A percentile compares a stretch with the other conserved stretches of the same genome.
phyloP scores from a whole-genome alignment of 2,888 invertebrate species.

The Cephalotes varians region DNA sequence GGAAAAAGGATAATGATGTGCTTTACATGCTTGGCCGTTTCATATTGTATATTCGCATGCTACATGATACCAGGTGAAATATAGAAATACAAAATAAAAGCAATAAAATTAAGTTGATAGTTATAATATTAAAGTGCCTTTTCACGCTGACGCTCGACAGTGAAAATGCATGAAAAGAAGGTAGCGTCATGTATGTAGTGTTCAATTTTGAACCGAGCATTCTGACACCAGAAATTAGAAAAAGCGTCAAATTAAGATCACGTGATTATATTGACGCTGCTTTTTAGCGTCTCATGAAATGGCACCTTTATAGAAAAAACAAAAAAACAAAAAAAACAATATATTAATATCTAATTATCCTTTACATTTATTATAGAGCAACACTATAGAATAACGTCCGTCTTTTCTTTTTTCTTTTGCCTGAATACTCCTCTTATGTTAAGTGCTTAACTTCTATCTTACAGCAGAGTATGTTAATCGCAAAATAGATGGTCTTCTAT shows the following conservation, averaged over 20 bases:
- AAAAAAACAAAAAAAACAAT: conserved; percentile 38
- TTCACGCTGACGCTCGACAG: no score
- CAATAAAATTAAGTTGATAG: conserved; percentile 41
- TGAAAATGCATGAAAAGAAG: no score
- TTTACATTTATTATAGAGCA: conserved; percentile 71
- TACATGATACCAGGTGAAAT: conserved; percentile 31
- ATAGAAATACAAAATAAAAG: conserved; percentile 50
- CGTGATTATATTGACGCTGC: no score
- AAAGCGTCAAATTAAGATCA: no score
- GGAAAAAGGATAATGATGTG: conserved; percentile 40
- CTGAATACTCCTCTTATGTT: conserved; percentile 71
- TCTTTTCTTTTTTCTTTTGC: neutral
- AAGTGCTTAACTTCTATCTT: conserved; percentile 82
- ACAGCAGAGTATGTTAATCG: conserved; percentile 76
- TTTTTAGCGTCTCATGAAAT: no score
- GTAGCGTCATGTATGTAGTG: no score
- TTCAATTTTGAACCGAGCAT: no score
- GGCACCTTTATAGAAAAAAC: no score
- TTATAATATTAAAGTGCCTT: conserved; percentile 5
- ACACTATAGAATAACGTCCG: conserved; percentile 64
- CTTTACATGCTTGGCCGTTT: conserved; percentile 63
- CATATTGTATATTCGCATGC: conserved; percentile 63
- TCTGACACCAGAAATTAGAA: no score
- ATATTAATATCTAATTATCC: conserved; percentile 59
- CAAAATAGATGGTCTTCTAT: conserved; percentile 65